Percentiles rank a stretch among this genome's conserved stretches.
Evolutionary conservation across 2,797 vertebrate species (phyloP).

Genomic region (Lepus townsendii): DNA sequence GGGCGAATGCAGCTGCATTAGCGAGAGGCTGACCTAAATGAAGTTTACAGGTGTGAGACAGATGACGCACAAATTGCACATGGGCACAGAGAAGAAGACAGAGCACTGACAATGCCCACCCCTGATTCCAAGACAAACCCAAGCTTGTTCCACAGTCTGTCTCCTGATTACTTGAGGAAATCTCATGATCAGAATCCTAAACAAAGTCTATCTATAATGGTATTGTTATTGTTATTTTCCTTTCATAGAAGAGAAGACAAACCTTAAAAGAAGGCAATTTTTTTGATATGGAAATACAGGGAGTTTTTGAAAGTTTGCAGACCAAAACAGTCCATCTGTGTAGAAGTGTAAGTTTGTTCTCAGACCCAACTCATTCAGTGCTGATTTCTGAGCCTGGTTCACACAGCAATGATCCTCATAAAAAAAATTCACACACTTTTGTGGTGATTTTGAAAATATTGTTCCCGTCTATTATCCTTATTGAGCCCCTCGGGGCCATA

Average conservation of each 20-base stretch:
- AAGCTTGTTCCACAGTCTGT: accelerated
- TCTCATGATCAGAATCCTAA: neutral
- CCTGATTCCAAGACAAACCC: neutral
- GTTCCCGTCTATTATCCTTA: neutral
- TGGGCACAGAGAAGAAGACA: neutral
- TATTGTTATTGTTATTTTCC: neutral
- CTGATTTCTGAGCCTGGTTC: neutral
- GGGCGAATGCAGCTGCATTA: neutral
- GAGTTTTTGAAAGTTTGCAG: neutral
- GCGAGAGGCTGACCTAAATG: neutral
- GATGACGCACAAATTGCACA: neutral
- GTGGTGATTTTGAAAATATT: neutral
- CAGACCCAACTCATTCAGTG: neutral
- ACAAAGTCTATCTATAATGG: neutral
- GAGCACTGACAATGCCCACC: too few species aligned
- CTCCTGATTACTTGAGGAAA: neutral
- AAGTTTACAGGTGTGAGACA: neutral
- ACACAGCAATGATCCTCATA: neutral
- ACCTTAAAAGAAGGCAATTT: neutral
- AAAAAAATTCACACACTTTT: neutral
- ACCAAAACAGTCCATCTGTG: neutral
- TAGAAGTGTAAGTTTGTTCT: neutral
- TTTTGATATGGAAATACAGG: neutral
- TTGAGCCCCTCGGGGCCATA: neutral
- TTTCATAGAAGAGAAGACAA: neutral